Base-by-base conservation (phyloP, 2,797 vertebrate genomes). In the Halcyon badia region DNA sequence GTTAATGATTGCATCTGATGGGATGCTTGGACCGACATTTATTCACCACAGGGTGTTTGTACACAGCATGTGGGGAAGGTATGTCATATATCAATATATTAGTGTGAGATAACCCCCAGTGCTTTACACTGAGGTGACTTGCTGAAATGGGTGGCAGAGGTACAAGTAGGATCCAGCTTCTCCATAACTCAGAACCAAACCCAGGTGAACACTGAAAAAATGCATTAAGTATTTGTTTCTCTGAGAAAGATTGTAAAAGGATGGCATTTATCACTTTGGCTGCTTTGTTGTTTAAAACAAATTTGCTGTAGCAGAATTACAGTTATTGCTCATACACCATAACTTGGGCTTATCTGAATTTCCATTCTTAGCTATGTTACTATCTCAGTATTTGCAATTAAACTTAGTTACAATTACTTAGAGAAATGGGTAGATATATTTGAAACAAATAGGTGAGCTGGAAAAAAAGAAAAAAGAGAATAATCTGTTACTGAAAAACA, bases 1-100 rank as follows among this genome's bases (percentile, higher is more conserved):
- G 65, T 42, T 66, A 64, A 41, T 24, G 31, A 57, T 0, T 75
- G 46, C 9, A 9, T 62, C 83, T 54, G 21, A 48, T 44, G 46
- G 39, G 12, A 42, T 0, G 1, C 51, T n/a, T 52, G 58, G 73
- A 48, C 14, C 0, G 1, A 33, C 0, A 0, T 68, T 86, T 88
- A 73, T 46, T 71, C 79, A 73, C n/a, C 54, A 60, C 18, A 10
- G 15, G 20, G 14, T 6, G 2, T 41, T 79, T 2, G 2, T 35
- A 19, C 21, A 24, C 13, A 66, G 54, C 11, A 46, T 1, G 1
- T 9, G 24, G 21, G 46, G 49, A 90, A 72, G 11, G 33, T 6
- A 19, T 0, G 0, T 14, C n/a, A 30, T 10, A 52, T 21, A 48
- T 19, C 54, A 66, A 14, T 2, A 3, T 5, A 28, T 5, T 6